These are phyloP conservation scores for Ancistrus triradiatus DNA, from an alignment of 2,113 vertebrate species.

Conservation along the genomic window DNA sequence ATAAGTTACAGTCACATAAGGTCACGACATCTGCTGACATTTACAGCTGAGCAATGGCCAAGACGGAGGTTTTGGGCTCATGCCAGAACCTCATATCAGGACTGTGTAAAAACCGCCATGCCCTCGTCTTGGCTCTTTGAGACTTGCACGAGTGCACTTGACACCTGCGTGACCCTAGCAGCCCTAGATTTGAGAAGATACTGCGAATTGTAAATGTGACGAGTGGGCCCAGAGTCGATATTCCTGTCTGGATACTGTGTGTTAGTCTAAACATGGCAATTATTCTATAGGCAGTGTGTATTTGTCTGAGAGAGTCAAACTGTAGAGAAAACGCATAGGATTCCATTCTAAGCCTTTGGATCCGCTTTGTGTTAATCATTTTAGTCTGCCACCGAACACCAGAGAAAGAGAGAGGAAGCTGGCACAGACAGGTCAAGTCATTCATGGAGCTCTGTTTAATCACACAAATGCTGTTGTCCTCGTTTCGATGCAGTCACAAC, in stretches of 20 bases:
- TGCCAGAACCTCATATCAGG: conserved; percentile 43
- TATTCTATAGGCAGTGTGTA: background rate
- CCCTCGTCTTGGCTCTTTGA: conserved; percentile 31
- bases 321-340: no score
- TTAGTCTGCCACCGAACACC: background rate
- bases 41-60: conserved; percentile 52
- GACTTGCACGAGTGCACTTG: conserved; percentile 29
- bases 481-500: conserved; percentile 41
- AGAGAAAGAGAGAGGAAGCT: conserved; percentile 36
- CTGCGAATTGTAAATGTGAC: conserved; percentile 44
- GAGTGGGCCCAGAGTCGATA: conserved; percentile 22
- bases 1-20: conserved; percentile 55
- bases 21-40: conserved; percentile 63
- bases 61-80: conserved; percentile 35
- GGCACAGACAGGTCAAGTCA: conserved; percentile 8
- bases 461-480: conserved; percentile 39
- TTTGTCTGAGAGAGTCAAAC: conserved; percentile 15
- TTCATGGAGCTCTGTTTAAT: conserved; percentile 30
- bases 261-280: conserved; percentile 30
- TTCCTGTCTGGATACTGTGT: conserved; percentile 29
- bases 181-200: conserved; percentile 40
- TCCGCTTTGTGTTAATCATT: conserved; percentile 1
- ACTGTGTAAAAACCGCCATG: conserved; percentile 34
- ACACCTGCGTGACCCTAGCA: conserved; percentile 39
- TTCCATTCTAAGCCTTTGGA: background rate